phyloP scores from a whole-genome alignment of 2,113 vertebrate species.

The Scopus umbretta region DNA sequence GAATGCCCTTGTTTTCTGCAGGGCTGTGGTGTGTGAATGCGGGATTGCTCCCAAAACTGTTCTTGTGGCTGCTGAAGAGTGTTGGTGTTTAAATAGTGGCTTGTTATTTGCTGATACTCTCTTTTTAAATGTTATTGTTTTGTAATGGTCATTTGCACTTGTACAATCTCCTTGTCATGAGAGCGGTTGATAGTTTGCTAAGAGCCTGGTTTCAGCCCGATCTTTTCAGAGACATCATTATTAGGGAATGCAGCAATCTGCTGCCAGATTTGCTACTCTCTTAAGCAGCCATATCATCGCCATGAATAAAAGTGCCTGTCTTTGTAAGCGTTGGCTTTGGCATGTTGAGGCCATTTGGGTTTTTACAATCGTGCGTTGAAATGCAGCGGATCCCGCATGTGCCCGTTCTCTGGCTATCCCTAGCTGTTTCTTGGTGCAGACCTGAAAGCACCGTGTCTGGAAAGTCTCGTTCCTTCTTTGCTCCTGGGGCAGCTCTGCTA shows the following conservation, averaged over 20 bases:
- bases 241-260: background rate
- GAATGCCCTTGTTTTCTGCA: background rate
- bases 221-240: background rate
- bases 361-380: background rate
- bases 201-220: background rate
- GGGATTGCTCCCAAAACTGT: background rate
- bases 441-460: background rate
- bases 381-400: background rate
- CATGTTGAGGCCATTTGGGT: background rate
- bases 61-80: background rate
- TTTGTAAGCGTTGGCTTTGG: background rate
- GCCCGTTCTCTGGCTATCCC: background rate
- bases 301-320: background rate
- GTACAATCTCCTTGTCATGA: background rate
- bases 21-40: background rate
- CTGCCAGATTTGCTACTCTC: conserved; percentile 4
- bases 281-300: background rate
- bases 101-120: background rate
- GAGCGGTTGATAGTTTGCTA: background rate
- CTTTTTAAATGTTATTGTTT: background rate
- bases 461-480: background rate
- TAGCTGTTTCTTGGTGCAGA: background rate
- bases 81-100: background rate
- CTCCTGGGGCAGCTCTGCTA: background rate
- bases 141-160: background rate